These are phyloP conservation scores for Cryptops parisi DNA, from an alignment of 2,888 invertebrate species.

Conservation along the genomic window DNA sequence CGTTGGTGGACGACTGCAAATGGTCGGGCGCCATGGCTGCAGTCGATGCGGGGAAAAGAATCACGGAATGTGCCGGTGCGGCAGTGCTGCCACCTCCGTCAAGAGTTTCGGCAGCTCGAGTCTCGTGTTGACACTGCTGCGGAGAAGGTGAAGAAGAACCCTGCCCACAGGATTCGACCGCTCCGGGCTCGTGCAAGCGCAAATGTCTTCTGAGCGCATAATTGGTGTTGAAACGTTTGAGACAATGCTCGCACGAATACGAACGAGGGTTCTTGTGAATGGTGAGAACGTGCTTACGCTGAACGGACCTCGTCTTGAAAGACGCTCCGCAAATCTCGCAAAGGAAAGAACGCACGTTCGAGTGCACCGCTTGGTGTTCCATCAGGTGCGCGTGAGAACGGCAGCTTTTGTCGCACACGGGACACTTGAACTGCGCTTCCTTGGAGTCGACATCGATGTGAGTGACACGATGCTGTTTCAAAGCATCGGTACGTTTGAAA, in stretches of 20 bases:
- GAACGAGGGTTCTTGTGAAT: conserved; percentile 33
- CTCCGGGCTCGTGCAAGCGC: conserved; percentile 24
- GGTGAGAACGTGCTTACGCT: conserved; percentile 32
- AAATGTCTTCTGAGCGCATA: conserved; percentile 32
- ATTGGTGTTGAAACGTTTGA: conserved; percentile 33
- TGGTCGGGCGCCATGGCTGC: neutral
- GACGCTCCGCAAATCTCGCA: conserved; percentile 40
- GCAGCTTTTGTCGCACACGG: conserved; percentile 29
- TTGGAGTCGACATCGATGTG: conserved; percentile 27
- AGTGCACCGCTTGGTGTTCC: conserved; percentile 31
- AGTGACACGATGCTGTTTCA: conserved; percentile 35
- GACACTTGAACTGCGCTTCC: conserved; percentile 25
- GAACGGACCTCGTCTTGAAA: conserved; percentile 34
- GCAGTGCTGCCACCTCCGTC: neutral
- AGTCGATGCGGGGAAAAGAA: conserved; percentile 1
- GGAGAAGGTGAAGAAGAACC: neutral
- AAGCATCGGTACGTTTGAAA: conserved; percentile 38
- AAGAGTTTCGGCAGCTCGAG: neutral
- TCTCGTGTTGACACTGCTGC: neutral
- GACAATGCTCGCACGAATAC: conserved; percentile 28
- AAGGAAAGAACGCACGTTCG: conserved; percentile 35
- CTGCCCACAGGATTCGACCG: neutral
- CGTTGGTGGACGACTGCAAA: neutral
- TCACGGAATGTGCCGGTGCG: conserved; percentile 9
- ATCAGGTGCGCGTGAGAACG: conserved; percentile 31